These are phyloP conservation scores for Albula goreensis DNA, from an alignment of 2,113 vertebrate species.

Conservation along the genomic window DNA sequence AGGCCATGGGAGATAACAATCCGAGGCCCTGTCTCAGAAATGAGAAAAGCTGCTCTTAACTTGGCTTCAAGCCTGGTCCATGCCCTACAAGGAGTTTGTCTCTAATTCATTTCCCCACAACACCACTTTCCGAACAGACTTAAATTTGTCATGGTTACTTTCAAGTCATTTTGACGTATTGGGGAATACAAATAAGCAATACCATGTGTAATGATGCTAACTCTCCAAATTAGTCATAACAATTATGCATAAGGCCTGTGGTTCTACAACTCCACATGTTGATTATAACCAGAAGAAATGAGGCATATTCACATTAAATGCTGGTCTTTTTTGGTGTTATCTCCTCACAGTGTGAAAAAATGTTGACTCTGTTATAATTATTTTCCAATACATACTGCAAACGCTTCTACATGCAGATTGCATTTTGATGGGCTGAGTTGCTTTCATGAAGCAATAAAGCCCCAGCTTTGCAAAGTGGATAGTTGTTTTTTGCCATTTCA, in stretches of 20 bases:
- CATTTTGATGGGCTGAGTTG: not conserved
- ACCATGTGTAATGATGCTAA: not conserved
- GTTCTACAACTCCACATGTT: not conserved
- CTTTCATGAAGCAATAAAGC: not conserved
- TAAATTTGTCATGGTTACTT: not conserved
- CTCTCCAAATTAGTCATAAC: not conserved
- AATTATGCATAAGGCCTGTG: not conserved
- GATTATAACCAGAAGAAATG: not conserved
- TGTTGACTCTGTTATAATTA: not conserved
- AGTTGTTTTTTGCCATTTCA: not conserved
- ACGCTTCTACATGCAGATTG: not conserved
- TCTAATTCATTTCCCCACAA: not conserved
- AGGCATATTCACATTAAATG: not conserved
- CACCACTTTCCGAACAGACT: not conserved
- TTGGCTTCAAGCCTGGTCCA: not conserved
- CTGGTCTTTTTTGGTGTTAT: not conserved
- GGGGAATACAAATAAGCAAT: not conserved
- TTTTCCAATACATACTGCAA: not conserved
- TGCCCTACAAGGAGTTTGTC: conserved; percentile 13
- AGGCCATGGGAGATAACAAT: not conserved
- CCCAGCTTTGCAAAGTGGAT: not conserved
- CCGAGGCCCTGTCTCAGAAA: not conserved
- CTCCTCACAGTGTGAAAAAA: not conserved
- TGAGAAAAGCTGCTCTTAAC: not conserved
- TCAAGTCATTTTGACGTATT: not conserved